Evolutionary conservation across 2,113 vertebrate species (phyloP).

Genomic region (Cromileptes altivelis): DNA sequence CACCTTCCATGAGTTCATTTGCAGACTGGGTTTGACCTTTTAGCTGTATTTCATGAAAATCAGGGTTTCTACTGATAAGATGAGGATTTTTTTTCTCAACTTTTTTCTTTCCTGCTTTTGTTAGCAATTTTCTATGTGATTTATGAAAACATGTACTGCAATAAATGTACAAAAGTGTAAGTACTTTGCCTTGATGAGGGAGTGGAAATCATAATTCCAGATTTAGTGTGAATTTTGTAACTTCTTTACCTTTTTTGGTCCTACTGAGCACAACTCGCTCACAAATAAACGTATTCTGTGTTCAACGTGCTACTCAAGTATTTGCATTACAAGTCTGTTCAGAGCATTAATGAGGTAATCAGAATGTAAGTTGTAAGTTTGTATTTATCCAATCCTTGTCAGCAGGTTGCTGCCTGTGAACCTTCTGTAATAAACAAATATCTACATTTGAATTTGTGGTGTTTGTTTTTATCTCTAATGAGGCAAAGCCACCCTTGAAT

Average conservation of each 20-base stretch:
- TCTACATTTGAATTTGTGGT: background rate
- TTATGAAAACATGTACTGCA: background rate
- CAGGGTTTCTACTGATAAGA: background rate
- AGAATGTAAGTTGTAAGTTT: background rate
- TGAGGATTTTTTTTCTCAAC: background rate
- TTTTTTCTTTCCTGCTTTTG: background rate
- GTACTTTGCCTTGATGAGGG: background rate
- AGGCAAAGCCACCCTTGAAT: background rate
- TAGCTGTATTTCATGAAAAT: background rate
- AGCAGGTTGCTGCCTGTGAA: background rate
- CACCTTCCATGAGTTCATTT: background rate
- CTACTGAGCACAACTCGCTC: background rate
- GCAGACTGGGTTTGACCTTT: background rate
- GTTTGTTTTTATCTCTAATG: background rate
- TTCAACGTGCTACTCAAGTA: slow-evolving; percentile 5
- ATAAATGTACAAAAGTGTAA: background rate
- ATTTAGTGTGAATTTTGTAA: background rate
- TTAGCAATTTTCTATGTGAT: background rate
- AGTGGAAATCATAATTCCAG: background rate
- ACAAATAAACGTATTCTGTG: background rate
- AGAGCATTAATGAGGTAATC: background rate
- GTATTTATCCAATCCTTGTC: background rate
- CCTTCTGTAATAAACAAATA: slow-evolving; percentile 16
- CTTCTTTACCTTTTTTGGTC: background rate
- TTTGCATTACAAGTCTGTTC: background rate